phyloP scores from a whole-genome alignment of 23 tunicate species.

The Phallusia fumigata region DNA sequence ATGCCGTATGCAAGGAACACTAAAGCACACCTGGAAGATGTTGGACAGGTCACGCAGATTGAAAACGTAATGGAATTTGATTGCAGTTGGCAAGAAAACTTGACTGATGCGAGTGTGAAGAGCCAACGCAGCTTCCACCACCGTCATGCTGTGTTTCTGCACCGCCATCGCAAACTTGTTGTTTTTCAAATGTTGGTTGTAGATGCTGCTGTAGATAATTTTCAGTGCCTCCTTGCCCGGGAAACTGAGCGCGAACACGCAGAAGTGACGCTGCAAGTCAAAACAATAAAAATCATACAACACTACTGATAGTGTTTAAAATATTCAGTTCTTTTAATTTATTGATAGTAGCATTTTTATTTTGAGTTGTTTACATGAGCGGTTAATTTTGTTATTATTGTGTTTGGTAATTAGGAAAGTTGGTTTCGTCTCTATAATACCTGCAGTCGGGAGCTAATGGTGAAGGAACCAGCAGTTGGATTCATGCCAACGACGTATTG shows the following conservation, averaged over 20 bases:
- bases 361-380: too few species aligned
- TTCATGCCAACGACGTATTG: conserved; percentile 96
- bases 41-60: conserved; percentile 93
- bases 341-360: too few species aligned
- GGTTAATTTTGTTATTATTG: too few species aligned
- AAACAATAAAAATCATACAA: too few species aligned
- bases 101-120: conserved; percentile 85
- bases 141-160: conserved; percentile 37
- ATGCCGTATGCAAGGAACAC: too few species aligned
- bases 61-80: conserved; percentile 97
- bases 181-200: conserved; percentile 80
- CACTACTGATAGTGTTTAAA: too few species aligned
- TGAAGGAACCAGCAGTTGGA: conserved; percentile 97
- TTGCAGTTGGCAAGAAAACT: conserved; percentile 92
- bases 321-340: too few species aligned
- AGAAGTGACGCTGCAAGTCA: conserved; percentile 95
- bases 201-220: conserved; percentile 91
- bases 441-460: conserved; percentile 92
- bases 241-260: conserved; percentile 94
- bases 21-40: conserved; percentile 86
- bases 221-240: conserved; percentile 93
- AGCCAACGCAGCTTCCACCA: conserved; percentile 84
- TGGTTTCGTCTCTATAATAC: conserved; percentile 11
- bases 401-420: too few species aligned
- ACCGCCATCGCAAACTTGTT: conserved; percentile 69